Conservation (phyloP, 1,140 invertebrate genomes). For the Magallana gigas region DNA sequence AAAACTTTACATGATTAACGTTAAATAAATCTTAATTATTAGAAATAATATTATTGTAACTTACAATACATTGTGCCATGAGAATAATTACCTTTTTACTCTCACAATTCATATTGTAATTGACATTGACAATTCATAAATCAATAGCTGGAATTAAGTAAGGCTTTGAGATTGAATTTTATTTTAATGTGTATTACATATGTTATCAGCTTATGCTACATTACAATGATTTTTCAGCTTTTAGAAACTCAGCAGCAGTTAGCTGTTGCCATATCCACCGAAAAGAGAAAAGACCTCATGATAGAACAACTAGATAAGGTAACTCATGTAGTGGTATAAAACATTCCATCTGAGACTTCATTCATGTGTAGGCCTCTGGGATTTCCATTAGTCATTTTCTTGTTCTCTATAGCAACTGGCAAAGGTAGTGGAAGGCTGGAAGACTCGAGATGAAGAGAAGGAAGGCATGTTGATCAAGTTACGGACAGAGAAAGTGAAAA, state of each 20-base stretch:
- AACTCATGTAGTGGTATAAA: neutral
- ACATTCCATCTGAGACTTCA: neutral
- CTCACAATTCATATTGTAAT: too few relatives aligned
- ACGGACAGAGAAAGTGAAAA: constrained; percentile 67
- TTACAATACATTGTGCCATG: too few relatives aligned
- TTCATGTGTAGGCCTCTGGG: neutral
- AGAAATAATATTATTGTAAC: too few relatives aligned
- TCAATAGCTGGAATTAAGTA: too few relatives aligned
- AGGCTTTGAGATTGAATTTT: too few relatives aligned
- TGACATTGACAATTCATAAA: too few relatives aligned
- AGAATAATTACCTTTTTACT: too few relatives aligned
- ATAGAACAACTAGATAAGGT: constrained; percentile 77
- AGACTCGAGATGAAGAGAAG: constrained; percentile 73
- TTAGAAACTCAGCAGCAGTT: constrained; percentile 75
- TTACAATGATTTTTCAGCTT: constrained; percentile 60
- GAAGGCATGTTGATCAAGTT: constrained; percentile 65
- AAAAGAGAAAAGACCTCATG: constrained; percentile 76
- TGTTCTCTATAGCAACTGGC: constrained; percentile 70
- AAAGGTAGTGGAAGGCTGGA: constrained; percentile 76
- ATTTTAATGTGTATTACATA: too few relatives aligned
- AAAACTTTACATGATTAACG: neutral
- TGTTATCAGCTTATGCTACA: neutral
- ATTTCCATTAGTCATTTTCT: too few relatives aligned
- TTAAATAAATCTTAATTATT: neutral
- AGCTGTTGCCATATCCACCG: constrained; percentile 73